Evolutionary conservation across 2,888 invertebrate genomes (phyloP), one percentile per base, ranked within the genome.

Genomic region (Archips crataeganus): DNA sequence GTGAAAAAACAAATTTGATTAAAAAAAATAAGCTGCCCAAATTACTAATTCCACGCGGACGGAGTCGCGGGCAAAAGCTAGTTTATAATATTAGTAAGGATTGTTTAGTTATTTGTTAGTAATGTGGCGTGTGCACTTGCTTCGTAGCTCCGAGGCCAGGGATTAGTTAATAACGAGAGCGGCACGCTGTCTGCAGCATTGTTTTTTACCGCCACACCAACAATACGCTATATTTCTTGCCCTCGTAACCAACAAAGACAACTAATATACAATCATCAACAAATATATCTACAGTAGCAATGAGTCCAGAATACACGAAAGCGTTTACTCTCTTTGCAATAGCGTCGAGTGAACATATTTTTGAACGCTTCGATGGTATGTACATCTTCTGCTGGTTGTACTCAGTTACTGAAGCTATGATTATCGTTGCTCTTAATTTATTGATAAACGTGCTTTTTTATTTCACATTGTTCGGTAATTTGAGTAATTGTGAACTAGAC

Each of bases 151-250:
- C 73, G 49, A 71, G 88, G 81, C 59, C 79, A 75, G 79, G 82
- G 81, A 85, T 86, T 84, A 84, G 80, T 79, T 82, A 82, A 83
- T 82, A 87, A 86, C 82, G 82, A 79, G 78, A 85, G 92, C 92
- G 93, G 89, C 93, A 92, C 87, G 92, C 93, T 88, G 93, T 93
- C 93, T 93, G 85, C 82, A 82, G 64, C 78, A 83, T 82, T 83
- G 80, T 82, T 82, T 85, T 83, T 84, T 80, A 77, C 75, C 74
- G 71, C 42, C 67, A 78, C 79, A 77, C 81, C 78, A 79, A 84
- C 84, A 86, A 85, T 87, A 83, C 80, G 81, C 79, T 76, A 82
- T 79, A 85, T 84, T 90, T 91, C 91, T 91, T 90, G 87, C 77
- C 77, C 45, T 62, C 77, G 78, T 77, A 78, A 78, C 74, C 77